Evolutionary conservation across 2,113 vertebrate species (phyloP), one percentile per base, ranked within the genome.

Genomic region (Neogale vison): DNA sequence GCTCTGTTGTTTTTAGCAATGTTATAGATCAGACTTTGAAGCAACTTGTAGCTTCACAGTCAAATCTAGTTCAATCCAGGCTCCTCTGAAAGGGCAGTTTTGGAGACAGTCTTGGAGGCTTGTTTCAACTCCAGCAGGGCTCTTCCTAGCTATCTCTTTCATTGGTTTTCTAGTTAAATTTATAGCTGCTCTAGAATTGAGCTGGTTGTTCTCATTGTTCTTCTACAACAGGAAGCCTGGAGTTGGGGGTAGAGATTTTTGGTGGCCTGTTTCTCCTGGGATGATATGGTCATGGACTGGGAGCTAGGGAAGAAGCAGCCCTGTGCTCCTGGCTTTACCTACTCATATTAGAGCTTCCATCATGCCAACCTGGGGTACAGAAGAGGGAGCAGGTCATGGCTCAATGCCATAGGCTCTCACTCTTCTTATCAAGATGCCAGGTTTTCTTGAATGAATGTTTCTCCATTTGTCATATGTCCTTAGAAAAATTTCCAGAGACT

Each of bases 401-500:
- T 89, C 47, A 89, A 92, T 39, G 23, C 21, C 61, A 88, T 8
- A 63, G 57, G 84, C 4, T 74, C 14, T 79, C 20, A 71, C 23
- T 67, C 55, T 94, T 88, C 13, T 96, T 86, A 65, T 29, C 1
- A 57, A 88, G 59, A 92, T 42, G 81, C 0, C 79, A 79, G 31
- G 12, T 67, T 88, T 90, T 82, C 77, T 90, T 71, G 11, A 80
- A 24, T 24, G 87, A 90, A 26, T 34, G 2, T 86, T 90, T 94
- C 55, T 93, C 61, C 14, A 29, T 52, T 80, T 90, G 83, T 23
- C 45, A 71, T 50, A 50, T 81, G 20, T 14, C 29, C 42, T 63
- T 94, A 92, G 36, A 23, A 63, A n/a, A 96, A 76, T 67, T 95
- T 96, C 20, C 34, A 91, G 71, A 72, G 31, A 88, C 29, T 87